phyloP scores from a whole-genome alignment of 2,888 invertebrate species.

The Tetheella fluctuosa region DNA sequence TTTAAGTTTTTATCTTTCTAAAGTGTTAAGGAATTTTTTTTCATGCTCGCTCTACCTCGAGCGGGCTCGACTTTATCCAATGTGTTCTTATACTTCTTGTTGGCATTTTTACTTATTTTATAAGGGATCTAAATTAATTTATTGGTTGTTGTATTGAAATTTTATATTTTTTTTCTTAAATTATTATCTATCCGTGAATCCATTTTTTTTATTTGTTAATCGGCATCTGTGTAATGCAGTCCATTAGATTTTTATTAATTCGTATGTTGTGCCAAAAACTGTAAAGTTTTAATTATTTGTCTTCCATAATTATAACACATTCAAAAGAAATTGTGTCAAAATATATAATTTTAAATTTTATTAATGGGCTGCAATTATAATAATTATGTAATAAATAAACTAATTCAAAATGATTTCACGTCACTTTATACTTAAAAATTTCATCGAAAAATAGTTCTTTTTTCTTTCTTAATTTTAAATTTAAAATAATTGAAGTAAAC shows the following conservation, averaged over 20 bases:
- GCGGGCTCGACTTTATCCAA: constrained; percentile 68
- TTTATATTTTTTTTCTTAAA: constrained; percentile 77
- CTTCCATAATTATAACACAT: constrained; percentile 57
- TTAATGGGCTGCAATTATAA: constrained; percentile 57
- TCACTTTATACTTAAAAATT: constrained; percentile 49
- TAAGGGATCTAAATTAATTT: constrained; percentile 84
- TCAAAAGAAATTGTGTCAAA: background rate
- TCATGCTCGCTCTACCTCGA: constrained; percentile 41
- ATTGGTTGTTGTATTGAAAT: constrained; percentile 83
- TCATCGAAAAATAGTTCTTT: constrained; percentile 65
- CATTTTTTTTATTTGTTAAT: constrained; percentile 70
- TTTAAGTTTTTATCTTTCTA: constrained; percentile 74
- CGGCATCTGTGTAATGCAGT: constrained; percentile 76
- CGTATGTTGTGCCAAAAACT: constrained; percentile 66
- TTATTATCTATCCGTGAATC: constrained; percentile 71
- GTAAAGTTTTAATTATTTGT: constrained; percentile 54
- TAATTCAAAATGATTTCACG: constrained; percentile 49
- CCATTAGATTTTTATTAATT: constrained; percentile 59
- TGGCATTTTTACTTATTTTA: constrained; percentile 84
- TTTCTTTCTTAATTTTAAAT: constrained; percentile 75
- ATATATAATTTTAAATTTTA: constrained; percentile 4
- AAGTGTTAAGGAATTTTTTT: constrained; percentile 70
- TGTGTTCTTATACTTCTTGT: constrained; percentile 84
- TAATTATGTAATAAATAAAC: constrained; percentile 35
- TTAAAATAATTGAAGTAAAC: constrained; percentile 76